Conservation (phyloP, 2,797 vertebrate species). For the Lophotriccus pileatus region DNA sequence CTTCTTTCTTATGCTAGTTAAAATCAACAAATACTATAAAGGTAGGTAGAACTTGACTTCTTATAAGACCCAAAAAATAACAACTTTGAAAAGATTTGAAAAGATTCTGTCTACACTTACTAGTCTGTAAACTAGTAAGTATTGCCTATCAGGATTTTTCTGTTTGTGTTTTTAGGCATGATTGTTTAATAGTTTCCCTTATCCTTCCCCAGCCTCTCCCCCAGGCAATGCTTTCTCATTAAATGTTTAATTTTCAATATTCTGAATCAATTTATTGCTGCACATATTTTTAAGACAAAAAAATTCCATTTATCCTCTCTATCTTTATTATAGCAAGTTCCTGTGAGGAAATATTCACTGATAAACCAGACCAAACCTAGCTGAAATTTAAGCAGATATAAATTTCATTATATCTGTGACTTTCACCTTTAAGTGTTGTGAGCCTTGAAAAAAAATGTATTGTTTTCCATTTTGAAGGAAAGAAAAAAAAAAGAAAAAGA, state of each 20-base stretch:
- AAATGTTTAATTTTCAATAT: not conserved
- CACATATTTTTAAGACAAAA: not conserved
- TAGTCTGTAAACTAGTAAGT: not conserved
- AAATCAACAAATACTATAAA: not conserved
- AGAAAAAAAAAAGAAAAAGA: not conserved
- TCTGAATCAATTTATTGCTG: not conserved
- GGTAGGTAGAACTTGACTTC: not conserved
- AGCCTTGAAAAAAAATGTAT: not conserved
- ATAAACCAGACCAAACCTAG: not conserved
- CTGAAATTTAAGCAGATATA: not conserved
- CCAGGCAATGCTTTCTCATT: not conserved
- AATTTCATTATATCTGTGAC: not conserved
- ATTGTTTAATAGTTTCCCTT: not conserved
- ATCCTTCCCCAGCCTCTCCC: not conserved
- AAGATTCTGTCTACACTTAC: not conserved
- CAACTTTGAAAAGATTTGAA: fast-evolving
- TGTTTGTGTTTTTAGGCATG: not conserved
- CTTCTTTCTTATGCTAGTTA: not conserved
- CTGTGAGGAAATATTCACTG: not conserved
- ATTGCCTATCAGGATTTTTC: not conserved
- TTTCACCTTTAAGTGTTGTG: not conserved
- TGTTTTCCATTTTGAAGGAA: not conserved
- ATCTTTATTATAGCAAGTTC: not conserved
- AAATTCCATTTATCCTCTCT: not conserved
- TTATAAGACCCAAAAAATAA: not conserved